Evolutionary conservation across 2,888 invertebrate genomes (phyloP).

Genomic region (Atrina japonica): DNA sequence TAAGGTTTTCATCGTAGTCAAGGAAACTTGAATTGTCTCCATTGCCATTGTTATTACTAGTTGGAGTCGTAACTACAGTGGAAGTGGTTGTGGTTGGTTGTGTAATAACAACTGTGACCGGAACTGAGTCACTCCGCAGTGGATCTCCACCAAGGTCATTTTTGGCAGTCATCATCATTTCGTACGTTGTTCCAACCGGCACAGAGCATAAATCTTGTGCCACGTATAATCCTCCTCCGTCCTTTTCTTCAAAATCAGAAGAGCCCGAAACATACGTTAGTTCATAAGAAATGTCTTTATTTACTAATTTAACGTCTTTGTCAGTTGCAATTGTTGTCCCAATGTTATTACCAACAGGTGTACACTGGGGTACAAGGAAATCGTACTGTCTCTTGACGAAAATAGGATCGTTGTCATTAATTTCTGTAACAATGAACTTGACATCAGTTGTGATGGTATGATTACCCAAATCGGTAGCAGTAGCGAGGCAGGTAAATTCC

Average conservation of each 20-base stretch:
- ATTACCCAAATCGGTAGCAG: constrained; percentile 47
- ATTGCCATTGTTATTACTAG: constrained; percentile 7
- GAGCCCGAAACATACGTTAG: constrained; percentile 31
- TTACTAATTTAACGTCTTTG: constrained; percentile 39
- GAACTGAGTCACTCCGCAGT: constrained; percentile 23
- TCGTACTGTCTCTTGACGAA: constrained; percentile 40
- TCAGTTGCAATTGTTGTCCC: constrained; percentile 44
- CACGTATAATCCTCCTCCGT: constrained; percentile 39
- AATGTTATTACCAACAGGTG: constrained; percentile 20
- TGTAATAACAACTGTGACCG: constrained; percentile 41
- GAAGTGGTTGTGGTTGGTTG: constrained; percentile 51
- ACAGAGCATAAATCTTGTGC: constrained; percentile 33
- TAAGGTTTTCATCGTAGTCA: constrained; percentile 48
- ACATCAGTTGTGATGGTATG: constrained; percentile 46
- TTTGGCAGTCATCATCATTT: constrained; percentile 25
- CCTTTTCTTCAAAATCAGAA: constrained; percentile 35
- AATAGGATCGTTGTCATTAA: constrained; percentile 52
- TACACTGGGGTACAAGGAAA: constrained; percentile 38
- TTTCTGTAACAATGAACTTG: constrained; percentile 43
- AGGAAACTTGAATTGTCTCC: constrained; percentile 24
- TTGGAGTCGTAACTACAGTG: constrained; percentile 32
- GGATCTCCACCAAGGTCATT: constrained; percentile 5
- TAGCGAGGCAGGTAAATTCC: constrained; percentile 26
- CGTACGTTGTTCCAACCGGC: constrained; percentile 12
- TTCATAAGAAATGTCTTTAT: constrained; percentile 39